Evolutionary conservation across 2,113 vertebrate species (phyloP).

Genomic region (Scortum barcoo): DNA sequence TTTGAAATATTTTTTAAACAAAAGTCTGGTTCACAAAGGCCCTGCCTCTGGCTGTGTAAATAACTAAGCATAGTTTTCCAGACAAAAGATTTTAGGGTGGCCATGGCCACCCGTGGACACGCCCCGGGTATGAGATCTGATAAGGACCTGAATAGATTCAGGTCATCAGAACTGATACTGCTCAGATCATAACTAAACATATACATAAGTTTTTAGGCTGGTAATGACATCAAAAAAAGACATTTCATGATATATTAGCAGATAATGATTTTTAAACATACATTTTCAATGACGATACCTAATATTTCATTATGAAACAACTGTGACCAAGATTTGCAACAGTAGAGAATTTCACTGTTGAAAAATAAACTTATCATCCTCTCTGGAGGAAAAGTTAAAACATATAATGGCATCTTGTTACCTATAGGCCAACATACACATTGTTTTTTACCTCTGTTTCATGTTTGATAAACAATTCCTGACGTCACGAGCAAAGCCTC

Average conservation of each 20-base stretch:
- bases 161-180: not conserved
- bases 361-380: not conserved
- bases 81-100: no score
- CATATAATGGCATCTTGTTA: not conserved
- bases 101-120: no score
- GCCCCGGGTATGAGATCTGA: not conserved
- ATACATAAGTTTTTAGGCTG: not conserved
- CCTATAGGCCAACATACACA: not conserved
- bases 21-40: no score
- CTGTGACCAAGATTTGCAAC: not conserved
- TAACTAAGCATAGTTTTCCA: no score
- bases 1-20: no score
- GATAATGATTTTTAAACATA: not conserved
- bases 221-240: not conserved
- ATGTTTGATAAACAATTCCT: constrained; percentile 24
- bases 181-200: not conserved
- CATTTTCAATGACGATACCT: not conserved
- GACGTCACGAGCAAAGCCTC: not conserved
- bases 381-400: no score
- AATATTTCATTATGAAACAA: not conserved
- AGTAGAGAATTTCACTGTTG: not conserved
- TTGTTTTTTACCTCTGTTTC: not conserved
- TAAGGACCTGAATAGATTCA: not conserved
- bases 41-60: no score
- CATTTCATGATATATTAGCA: not conserved